Conservation (phyloP, 1,140 invertebrate species). For the Drosophila littoralis region DNA sequence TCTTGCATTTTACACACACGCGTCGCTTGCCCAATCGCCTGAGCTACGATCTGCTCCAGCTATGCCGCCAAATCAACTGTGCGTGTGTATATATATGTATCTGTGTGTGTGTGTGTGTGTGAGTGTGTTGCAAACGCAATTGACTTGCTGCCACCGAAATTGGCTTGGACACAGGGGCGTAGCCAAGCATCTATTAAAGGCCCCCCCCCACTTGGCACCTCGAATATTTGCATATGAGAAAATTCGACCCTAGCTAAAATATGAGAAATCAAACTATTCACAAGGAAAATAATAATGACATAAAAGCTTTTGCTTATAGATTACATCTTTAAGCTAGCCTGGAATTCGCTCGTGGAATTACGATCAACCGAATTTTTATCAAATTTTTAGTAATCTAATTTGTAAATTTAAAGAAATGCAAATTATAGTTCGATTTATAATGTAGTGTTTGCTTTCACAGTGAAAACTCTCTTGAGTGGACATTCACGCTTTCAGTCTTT, state of each 20-base stretch:
- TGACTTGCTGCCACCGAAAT: constrained; percentile 26
- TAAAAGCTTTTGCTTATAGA: no score
- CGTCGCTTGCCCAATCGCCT: constrained; percentile 63
- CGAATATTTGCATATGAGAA: background rate
- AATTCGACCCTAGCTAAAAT: no score
- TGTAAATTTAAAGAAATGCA: no score
- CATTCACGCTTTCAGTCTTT: background rate
- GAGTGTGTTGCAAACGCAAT: constrained; percentile 57
- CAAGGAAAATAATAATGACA: no score
- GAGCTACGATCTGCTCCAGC: constrained; percentile 70
- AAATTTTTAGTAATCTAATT: no score
- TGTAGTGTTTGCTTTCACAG: background rate
- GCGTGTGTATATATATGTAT: background rate
- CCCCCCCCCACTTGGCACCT: background rate
- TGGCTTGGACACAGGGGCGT: constrained; percentile 17
- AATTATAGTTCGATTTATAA: no score
- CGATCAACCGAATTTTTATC: no score
- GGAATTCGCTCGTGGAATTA: no score
- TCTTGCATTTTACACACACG: constrained; percentile 69
- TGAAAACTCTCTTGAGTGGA: constrained; percentile 5
- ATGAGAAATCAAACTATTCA: no score
- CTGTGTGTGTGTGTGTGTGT: background rate
- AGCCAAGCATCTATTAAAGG: background rate
- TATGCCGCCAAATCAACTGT: constrained; percentile 48
- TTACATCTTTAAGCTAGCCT: no score